Evolutionary conservation across 2,797 vertebrate genomes (phyloP), one percentile per base, ranked within the genome.

Genomic region (Lepilemur septentrionalis): DNA sequence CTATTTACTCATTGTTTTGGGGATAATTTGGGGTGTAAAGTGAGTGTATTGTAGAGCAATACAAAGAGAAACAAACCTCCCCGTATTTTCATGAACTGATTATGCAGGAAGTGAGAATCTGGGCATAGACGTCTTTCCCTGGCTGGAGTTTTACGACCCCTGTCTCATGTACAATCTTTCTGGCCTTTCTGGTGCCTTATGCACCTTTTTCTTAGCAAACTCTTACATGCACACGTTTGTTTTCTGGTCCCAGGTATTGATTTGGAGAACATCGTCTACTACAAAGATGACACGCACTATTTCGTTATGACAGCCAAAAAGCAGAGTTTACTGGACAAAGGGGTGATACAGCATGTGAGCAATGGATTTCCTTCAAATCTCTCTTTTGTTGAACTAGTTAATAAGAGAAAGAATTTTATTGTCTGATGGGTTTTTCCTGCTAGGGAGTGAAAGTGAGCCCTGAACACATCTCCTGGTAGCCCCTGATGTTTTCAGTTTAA

Each of bases 261-360:
- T 98, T 99, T 99, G 99, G 99, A 99, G 98, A 99, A 99, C 98
- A 99, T 99, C 14, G 99, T 99, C 96, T 99, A 99, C 98, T 99
- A 99, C 98, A 99, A 99, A 98, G 99, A 99, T 93, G 99, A 99
- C 98, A 99, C 99, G 0, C 99, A 99, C 98, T 99, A 99, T 98
- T 99, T 99, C 97, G 99, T 99, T 94, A 99, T 99, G 99, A 99
- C 99, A 87, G 99, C 99, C 98, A 99, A 99, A 98, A 99, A 99
- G 97, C 99, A 99, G 98, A 99, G 99, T 96, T 98, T 99, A 95
- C 98, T 99, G 98, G 99, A 99, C 97, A 99, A 99, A 98, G 99
- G 99, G 94, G 99, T 99, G 97, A 99, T 99, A 98, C 98, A 99
- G 84, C 99, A 99, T 97, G 99, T 99, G 98, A 98, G 99, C 99